Base-by-base conservation (phyloP, 2,797 vertebrate species). In the Australoheros facetus region DNA sequence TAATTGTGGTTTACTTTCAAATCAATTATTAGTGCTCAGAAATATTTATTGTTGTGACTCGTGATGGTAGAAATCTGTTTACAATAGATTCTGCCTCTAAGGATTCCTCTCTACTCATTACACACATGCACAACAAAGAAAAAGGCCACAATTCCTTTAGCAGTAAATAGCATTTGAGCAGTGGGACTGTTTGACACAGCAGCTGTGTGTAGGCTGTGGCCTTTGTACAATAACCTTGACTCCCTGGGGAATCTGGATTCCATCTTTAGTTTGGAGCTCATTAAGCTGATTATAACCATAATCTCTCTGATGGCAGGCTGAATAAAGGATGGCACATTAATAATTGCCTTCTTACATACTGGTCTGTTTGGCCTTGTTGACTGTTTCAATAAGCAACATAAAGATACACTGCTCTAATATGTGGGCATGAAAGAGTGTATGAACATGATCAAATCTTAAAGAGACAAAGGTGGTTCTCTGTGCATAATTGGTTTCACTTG, bases 281-380 rank as follows among this genome's bases (percentile, higher is more conserved):
- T 94, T 93, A 93, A 90, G 86, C 81, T 70, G 83, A 92, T 93
- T 90, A 91, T 91, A 92, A 85, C 79, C 81, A 88, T 91, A 92
- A 94, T 92, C 91, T 89, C 84, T 90, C 81, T 82, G 87, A 91
- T 85, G 86, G 87, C 83, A 71, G 80, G 54, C 84, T 60, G 86
- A 87, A 92, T 90, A 88, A 90, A 91, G 84, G 80, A 81, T 80
- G 59, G 26, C 77, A 82, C 79, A 45, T 58, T 90, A 76, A 91
- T 92, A 92, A 91, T 86, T 90, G 87, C 82, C 85, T 77, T 86
- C 84, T 91, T 91, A 92, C 86, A 92, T 86, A 87, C 78, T 45
- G 81, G 57, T 78, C 72, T 75, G 77, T 85, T 90, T 84, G 59
- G 77, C 73, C 59, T 55, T 55, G 64, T 73, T 76, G 77, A 72